Conservation (phyloP, 2,113 vertebrate species). For the Prolemur simus region DNA sequence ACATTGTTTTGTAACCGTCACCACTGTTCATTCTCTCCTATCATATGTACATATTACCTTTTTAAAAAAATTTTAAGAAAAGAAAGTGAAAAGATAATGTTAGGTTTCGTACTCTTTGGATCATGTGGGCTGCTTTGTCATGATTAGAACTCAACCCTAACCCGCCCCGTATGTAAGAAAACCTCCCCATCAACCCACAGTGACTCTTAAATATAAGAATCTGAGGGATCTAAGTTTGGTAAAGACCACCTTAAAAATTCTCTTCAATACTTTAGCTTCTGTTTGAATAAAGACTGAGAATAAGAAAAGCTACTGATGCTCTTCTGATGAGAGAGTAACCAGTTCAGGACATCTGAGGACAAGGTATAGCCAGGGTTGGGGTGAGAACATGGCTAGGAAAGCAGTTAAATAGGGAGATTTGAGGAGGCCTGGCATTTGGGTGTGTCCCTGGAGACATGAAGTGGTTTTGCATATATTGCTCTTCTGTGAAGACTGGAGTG, state of each 20-base stretch:
- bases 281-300: constrained; percentile 17
- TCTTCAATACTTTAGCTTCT: not conserved
- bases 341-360: not conserved
- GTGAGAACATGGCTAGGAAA: not conserved
- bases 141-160: not conserved
- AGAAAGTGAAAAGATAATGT: constrained; percentile 25
- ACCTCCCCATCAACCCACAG: not conserved
- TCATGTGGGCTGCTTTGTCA: not conserved
- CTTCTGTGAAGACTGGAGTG: constrained; percentile 89
- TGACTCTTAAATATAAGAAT: not conserved
- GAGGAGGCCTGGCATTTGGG: not conserved
- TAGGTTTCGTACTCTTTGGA: not conserved
- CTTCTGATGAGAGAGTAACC: not conserved
- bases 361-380: not conserved
- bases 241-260: not conserved
- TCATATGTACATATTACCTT: not conserved
- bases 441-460: not conserved
- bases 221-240: not conserved
- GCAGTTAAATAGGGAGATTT: not conserved
- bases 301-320: not conserved
- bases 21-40: not conserved
- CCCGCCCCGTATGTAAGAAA: not conserved
- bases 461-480: constrained; percentile 1
- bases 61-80: not conserved
- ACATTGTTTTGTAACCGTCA: not conserved